Evolutionary conservation across 1,140 invertebrate species (phyloP).

Genomic region (Sycophila sp.): DNA sequence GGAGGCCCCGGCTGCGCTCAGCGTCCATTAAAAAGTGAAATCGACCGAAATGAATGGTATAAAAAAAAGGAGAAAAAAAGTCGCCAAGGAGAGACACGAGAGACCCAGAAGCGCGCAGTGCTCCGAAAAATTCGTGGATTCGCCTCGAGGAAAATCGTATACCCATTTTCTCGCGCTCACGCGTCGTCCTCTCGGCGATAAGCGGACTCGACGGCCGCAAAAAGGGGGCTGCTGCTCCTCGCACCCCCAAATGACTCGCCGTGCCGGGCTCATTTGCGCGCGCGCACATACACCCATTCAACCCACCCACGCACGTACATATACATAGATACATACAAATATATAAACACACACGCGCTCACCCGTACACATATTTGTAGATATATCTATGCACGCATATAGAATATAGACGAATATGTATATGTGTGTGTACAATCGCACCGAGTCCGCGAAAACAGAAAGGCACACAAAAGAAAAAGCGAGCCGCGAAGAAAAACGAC

Average conservation of each 20-base stretch:
- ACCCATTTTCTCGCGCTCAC: too few relatives aligned
- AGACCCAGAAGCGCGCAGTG: background rate
- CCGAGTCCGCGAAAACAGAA: too few relatives aligned
- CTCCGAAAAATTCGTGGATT: background rate
- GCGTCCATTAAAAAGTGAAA: background rate
- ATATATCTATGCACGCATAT: too few relatives aligned
- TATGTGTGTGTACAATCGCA: too few relatives aligned
- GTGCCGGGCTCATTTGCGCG: background rate
- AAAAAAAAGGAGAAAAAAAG: background rate
- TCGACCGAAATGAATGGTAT: background rate
- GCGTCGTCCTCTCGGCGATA: background rate
- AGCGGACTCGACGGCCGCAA: background rate
- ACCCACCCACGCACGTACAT: too few relatives aligned
- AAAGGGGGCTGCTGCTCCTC: constrained; percentile 4
- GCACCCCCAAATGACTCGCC: background rate
- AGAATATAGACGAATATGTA: too few relatives aligned
- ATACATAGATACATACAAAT: too few relatives aligned
- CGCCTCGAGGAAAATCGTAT: background rate
- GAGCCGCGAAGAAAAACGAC: too few relatives aligned
- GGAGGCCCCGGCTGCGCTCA: background rate
- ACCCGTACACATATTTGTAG: too few relatives aligned
- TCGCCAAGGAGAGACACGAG: background rate
- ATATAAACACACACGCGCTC: too few relatives aligned
- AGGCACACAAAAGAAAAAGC: too few relatives aligned
- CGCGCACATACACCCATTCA: too few relatives aligned